Conservation (phyloP, 2,797 vertebrate genomes). For the Hafferia zeledoni region DNA sequence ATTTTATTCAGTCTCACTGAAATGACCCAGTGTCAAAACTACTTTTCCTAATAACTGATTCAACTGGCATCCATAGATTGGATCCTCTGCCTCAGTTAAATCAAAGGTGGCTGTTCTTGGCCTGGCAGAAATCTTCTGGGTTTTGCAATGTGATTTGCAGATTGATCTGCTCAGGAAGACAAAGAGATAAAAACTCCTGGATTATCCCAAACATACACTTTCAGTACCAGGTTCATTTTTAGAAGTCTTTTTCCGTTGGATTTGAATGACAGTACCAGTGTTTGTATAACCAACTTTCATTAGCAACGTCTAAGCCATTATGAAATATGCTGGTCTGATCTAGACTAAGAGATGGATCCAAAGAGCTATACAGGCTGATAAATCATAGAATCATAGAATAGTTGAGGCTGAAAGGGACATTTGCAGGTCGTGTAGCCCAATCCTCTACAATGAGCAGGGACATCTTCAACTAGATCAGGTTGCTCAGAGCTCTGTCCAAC, state of each 20-base stretch:
- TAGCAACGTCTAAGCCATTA: neutral
- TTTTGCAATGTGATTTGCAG: neutral
- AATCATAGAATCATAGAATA: neutral
- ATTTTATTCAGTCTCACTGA: neutral
- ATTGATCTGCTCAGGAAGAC: neutral
- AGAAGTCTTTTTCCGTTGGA: neutral
- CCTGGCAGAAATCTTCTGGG: neutral
- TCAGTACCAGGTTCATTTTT: neutral
- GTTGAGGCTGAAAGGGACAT: neutral
- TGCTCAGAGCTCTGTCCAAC: accelerated
- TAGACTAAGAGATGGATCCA: neutral
- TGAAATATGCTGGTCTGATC: neutral
- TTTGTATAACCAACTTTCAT: neutral
- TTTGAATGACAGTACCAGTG: neutral
- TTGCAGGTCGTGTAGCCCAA: neutral
- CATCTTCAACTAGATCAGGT: neutral
- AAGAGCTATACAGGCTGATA: neutral
- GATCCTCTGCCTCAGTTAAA: neutral
- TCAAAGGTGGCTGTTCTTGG: neutral
- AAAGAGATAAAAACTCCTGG: neutral
- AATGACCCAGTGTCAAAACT: neutral
- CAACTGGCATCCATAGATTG: neutral
- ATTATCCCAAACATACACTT: neutral
- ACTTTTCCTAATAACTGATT: neutral
- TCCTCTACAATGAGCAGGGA: neutral